Conservation (phyloP, 2,797 vertebrate genomes). For the Fratercula arctica region DNA sequence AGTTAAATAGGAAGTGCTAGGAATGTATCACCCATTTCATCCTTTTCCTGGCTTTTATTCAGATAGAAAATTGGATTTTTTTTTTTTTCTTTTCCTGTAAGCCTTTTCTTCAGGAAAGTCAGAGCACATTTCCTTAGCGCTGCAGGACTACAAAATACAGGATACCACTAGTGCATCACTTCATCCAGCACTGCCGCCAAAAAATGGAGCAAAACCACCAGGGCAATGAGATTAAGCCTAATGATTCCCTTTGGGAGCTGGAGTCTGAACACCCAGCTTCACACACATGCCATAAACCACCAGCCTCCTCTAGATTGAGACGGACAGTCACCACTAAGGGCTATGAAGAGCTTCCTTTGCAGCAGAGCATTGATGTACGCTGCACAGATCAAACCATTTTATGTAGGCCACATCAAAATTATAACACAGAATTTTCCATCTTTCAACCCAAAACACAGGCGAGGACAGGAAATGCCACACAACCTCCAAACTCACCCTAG, state of each 20-base stretch:
- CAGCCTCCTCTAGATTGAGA: neutral
- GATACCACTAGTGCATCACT: neutral
- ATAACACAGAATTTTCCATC: neutral
- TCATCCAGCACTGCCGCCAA: neutral
- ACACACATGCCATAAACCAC: neutral
- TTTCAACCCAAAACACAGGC: neutral
- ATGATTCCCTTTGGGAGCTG: neutral
- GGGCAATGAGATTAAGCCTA: neutral
- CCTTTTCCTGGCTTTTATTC: neutral
- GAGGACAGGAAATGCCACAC: neutral
- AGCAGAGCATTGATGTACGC: fast-evolving
- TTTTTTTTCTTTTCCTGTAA: neutral
- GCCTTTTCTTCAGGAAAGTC: neutral
- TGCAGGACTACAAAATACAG: neutral
- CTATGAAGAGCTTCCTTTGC: neutral
- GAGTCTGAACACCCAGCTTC: neutral
- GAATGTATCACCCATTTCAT: neutral
- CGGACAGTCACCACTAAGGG: neutral
- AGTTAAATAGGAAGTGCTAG: neutral
- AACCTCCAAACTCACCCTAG: neutral
- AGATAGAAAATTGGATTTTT: neutral
- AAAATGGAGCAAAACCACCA: fast-evolving
- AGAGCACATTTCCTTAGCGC: neutral
- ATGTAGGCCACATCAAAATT: neutral
- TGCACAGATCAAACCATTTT: neutral